Evolutionary conservation across 2,888 invertebrate species (phyloP), one percentile per base, ranked within the genome.

Genomic region (Galeruca laticollis): DNA sequence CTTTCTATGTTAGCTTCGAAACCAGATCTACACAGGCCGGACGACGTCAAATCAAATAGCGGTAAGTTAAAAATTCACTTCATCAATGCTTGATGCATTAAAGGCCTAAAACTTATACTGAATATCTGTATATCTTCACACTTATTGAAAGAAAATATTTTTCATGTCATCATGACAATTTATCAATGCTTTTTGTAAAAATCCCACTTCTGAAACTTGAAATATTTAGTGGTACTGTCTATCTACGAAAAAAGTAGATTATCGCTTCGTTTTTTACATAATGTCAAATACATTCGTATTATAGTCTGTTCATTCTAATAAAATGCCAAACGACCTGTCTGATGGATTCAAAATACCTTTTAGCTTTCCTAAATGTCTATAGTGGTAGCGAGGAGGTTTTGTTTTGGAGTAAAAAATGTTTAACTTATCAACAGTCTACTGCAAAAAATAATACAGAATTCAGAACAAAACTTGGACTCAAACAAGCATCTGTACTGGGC

Each of bases 1-100:
- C 88, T 94, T 40, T 91, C 92, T 77, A 93, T 94, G 86, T 87
- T 94, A 75, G 91, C 92, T 74, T 89, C 91, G 80, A 94, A 94
- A 79, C 93, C 93, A 59, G 94, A 94, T 79, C 88, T 93, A 60
- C 93, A 93, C 86, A 87, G 93, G 79, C 89, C 92, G 57, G 91
- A 91, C 73, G 93, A 93, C 81, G 90, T 92, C 76, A 93, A 93
- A 85, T 90, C 92, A 76, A 89, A 89, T 78, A 92, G 93, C 86
- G 93, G 93, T 93, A 85, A 89, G 90, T 86, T 15, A 33, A 15
- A 35, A 35, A n/a, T 37, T 6, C 18, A n/a, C n/a, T n/a, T n/a
- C n/a, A n/a, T n/a, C n/a, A n/a, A n/a, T n/a, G n/a, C n/a, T n/a
- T n/a, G n/a, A n/a, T n/a, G n/a, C n/a, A n/a, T n/a, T n/a, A n/a